These are phyloP conservation scores for Sycophila texana DNA, from an alignment of 2,888 invertebrate species.

Conservation along the genomic window DNA sequence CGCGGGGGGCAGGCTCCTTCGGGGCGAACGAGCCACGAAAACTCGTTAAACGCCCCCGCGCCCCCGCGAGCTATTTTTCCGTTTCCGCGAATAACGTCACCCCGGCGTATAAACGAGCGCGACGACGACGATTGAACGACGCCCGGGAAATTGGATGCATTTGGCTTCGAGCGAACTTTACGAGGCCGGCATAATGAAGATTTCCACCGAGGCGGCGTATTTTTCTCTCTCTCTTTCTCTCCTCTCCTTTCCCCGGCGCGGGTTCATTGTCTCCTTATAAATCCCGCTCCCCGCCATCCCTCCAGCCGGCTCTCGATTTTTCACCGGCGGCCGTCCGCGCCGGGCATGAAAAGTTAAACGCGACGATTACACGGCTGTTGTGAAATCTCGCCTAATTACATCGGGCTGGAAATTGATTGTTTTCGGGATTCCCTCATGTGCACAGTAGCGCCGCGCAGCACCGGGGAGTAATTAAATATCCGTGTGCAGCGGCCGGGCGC, in stretches of 20 bases:
- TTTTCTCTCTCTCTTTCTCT: constrained; percentile 12
- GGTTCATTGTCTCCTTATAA: constrained; percentile 34
- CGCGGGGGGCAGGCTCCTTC: constrained; percentile 59
- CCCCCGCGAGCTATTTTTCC: constrained; percentile 59
- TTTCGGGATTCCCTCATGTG: constrained; percentile 19
- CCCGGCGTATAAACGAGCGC: constrained; percentile 15
- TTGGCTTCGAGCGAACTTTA: constrained; percentile 51
- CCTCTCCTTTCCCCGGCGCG: background rate
- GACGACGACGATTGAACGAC: constrained; percentile 50
- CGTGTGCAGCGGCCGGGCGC: constrained; percentile 1
- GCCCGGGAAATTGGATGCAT: constrained; percentile 49
- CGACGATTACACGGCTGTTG: constrained; percentile 15
- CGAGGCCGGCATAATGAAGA: constrained; percentile 46
- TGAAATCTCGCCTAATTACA: constrained; percentile 9
- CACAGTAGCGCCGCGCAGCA: background rate
- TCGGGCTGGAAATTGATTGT: constrained; percentile 21
- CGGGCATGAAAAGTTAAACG: constrained; percentile 4
- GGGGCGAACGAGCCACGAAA: constrained; percentile 44
- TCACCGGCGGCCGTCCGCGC: constrained; percentile 2
- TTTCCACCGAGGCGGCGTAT: constrained; percentile 40
- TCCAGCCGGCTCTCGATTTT: constrained; percentile 5
- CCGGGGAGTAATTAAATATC: constrained; percentile 25
- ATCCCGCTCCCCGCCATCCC: background rate
- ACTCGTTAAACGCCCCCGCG: constrained; percentile 56
- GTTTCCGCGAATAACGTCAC: constrained; percentile 59